phyloP scores from a whole-genome alignment of 2,797 vertebrate species.

The Neostethus bicornis region DNA sequence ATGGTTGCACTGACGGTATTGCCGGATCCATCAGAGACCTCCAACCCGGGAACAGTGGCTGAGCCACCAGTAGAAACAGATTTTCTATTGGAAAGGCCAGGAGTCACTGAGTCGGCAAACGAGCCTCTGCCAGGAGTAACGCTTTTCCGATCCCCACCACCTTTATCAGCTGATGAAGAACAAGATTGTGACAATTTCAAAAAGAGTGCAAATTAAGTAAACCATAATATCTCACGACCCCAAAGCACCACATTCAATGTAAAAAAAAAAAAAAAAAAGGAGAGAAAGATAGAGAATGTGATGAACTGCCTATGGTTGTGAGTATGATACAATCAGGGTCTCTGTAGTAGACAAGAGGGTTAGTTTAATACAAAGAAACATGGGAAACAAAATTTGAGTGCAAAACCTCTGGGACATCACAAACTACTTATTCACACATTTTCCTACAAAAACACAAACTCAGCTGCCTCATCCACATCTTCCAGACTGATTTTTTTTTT shows the following conservation, averaged over 20 bases:
- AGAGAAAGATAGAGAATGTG: constrained; percentile 5
- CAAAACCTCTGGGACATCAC: constrained; percentile 16
- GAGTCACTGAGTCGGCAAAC: constrained; percentile 28
- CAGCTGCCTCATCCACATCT: constrained; percentile 31
- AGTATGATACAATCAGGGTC: constrained; percentile 51
- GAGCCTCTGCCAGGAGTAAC: constrained; percentile 27
- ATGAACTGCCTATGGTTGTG: constrained; percentile 30
- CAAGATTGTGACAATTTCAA: background rate
- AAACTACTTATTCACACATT: constrained; percentile 25
- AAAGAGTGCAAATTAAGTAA: background rate
- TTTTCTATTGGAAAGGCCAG: constrained; percentile 52
- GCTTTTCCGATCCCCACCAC: constrained; percentile 58
- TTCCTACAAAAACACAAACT: constrained; percentile 23
- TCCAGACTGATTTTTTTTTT: constrained; percentile 55
- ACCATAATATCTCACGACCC: constrained; percentile 10
- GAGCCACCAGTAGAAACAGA: constrained; percentile 4
- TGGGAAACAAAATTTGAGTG: constrained; percentile 29
- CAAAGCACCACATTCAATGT: constrained; percentile 22
- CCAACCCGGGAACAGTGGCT: constrained; percentile 30
- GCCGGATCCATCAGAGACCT: constrained; percentile 49
- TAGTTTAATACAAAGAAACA: constrained; percentile 49
- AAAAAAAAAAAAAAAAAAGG: background rate
- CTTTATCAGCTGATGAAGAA: constrained; percentile 66
- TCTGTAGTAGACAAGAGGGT: constrained; percentile 49
- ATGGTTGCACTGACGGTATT: constrained; percentile 49